Base-by-base conservation (phyloP, 2,888 invertebrate genomes). In the Leistus spinibarbis region DNA sequence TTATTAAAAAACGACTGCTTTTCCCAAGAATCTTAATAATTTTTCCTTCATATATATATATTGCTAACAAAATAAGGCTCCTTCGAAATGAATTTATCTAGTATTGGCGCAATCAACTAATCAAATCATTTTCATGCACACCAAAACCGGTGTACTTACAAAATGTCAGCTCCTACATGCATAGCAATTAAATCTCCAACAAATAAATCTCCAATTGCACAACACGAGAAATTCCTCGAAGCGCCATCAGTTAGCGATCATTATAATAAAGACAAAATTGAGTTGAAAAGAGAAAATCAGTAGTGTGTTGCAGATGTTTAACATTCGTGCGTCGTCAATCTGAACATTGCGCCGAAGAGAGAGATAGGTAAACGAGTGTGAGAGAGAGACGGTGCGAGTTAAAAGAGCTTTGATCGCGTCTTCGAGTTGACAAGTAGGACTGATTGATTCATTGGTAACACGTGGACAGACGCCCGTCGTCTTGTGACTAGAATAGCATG, bases 401-500 rank as follows among this genome's bases (percentile, higher is more conserved):
- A 40, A 40, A 40, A 40, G 40, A 20, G 64, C 64, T 64, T 64
- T 64, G 64, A 64, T 64, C 64, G 64, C 23, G 24, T 64, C 24
- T 17, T 17, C 13, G 19, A 23, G 20, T 20, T 64, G 64, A 64
- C 64, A 64, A 27, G 64, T 27, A 27, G 17, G 60, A 60, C 60
- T 60, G 60, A 60, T 60, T 60, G 60, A 72, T 72, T 72, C 72
- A 72, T 72, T 63, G 72, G 57, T 56, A 72, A 66, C 72, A 72
- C 66, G 72, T 72, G 72, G 65, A 71, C 24, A 54, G 56, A 23
- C 68, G 54, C n/a, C 17, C 16, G 54, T 19, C 54, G 56, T 66
- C 56, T 53, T 53, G 65, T 27, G 23, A 54, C 71, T 72, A 66
- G 72, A 71, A 71, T 72, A 66, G 40, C 72, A 20, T n/a, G 22